Conservation (phyloP, 1,140 invertebrate genomes). For the Drosophila sp. region DNA sequence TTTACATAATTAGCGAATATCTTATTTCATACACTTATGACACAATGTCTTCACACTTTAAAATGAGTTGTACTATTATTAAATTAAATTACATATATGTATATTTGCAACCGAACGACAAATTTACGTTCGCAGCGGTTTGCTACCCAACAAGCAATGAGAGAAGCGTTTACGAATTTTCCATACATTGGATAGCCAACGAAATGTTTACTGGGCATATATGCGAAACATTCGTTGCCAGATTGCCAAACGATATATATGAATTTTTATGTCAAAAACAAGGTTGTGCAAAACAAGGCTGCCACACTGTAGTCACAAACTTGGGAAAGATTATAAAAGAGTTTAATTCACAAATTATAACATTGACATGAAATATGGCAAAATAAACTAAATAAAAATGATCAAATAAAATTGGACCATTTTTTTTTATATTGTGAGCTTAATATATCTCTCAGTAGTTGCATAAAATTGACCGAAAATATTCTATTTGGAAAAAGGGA, state of each 20-base stretch:
- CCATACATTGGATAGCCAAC: constrained; percentile 4
- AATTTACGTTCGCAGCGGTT: constrained; percentile 41
- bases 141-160: constrained; percentile 50
- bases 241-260: constrained; percentile 87
- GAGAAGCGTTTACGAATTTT: constrained; percentile 88
- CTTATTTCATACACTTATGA: constrained; percentile 37
- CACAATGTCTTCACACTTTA: constrained; percentile 27
- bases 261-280: too few species aligned
- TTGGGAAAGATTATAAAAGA: too few species aligned
- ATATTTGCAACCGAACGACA: constrained; percentile 45
- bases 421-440: too few species aligned
- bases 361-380: too few species aligned
- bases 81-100: constrained; percentile 58
- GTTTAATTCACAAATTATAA: too few species aligned
- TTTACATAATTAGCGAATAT: constrained; percentile 42
- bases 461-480: too few species aligned
- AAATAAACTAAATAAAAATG: too few species aligned
- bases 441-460: too few species aligned
- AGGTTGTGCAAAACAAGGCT: too few species aligned
- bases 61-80: constrained; percentile 49
- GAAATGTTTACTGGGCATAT: constrained; percentile 43
- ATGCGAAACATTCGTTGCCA: constrained; percentile 27
- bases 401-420: too few species aligned
- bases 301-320: too few species aligned
- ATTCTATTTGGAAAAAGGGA: too few species aligned